Evolutionary conservation across 2,888 invertebrate genomes (phyloP).

Genomic region (Helobdella robusta): DNA sequence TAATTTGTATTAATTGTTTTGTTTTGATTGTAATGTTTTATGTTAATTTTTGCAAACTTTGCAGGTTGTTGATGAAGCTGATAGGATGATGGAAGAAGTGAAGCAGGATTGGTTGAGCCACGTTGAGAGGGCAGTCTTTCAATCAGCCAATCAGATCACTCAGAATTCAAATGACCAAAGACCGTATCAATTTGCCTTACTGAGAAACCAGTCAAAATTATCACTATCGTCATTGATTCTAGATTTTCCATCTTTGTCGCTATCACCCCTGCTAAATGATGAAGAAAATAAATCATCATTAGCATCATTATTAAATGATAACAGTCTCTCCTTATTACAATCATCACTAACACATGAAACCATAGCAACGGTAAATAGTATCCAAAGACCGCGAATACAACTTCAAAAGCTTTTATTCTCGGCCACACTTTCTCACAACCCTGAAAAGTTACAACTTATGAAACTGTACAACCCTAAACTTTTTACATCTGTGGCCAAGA

Average conservation of each 20-base stretch:
- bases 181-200: background rate
- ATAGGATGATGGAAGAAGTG: conserved; percentile 79
- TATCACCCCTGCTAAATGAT: background rate
- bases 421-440: conserved; percentile 91
- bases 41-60: background rate
- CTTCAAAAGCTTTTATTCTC: conserved; percentile 84
- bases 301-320: background rate
- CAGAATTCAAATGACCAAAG: background rate
- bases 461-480: conserved; percentile 81
- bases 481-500: conserved; percentile 54
- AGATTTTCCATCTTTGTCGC: background rate
- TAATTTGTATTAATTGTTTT: too few species aligned
- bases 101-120: conserved; percentile 83
- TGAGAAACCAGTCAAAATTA: too few species aligned
- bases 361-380: background rate
- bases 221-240: too few species aligned
- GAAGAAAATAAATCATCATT: too few species aligned
- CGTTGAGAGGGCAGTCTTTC: conserved; percentile 56
- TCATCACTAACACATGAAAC: too few species aligned
- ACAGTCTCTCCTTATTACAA: background rate
- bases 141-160: background rate
- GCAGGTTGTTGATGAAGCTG: conserved; percentile 86
- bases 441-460: conserved; percentile 80
- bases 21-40: background rate
- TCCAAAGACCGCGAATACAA: conserved; percentile 32